phyloP scores from a whole-genome alignment of 2,888 invertebrate species.

The Hedya salicella region DNA sequence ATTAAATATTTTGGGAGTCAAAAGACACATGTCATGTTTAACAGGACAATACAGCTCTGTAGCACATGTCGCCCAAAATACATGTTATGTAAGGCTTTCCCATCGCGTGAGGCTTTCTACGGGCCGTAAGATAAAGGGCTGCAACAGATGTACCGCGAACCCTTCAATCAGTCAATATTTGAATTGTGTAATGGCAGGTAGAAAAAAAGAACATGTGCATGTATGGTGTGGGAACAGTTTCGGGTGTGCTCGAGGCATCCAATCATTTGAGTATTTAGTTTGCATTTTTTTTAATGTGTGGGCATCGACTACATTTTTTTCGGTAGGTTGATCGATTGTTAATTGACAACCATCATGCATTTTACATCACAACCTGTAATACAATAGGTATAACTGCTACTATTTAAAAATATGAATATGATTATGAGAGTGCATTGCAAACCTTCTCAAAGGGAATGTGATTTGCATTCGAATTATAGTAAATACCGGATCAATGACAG shows the following conservation, averaged over 20 bases:
- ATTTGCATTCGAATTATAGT: neutral
- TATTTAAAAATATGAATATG: too few species aligned
- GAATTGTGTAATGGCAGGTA: conserved; percentile 63
- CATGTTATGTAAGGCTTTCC: conserved; percentile 51
- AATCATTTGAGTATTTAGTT: conserved; percentile 13
- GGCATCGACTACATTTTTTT: neutral
- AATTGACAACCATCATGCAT: too few species aligned
- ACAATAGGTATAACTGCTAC: too few species aligned
- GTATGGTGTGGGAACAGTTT: conserved; percentile 54
- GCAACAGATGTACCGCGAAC: conserved; percentile 77
- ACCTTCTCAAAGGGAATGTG: neutral
- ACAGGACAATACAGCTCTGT: conserved; percentile 58
- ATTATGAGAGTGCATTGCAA: neutral
- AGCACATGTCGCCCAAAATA: conserved; percentile 65
- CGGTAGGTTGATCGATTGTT: neutral
- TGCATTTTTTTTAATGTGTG: neutral
- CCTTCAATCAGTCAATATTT: conserved; percentile 84
- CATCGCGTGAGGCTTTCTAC: conserved; percentile 70
- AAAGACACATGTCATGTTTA: conserved; percentile 55
- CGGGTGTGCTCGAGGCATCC: conserved; percentile 9
- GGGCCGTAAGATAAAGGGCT: conserved; percentile 53
- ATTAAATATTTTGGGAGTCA: conserved; percentile 17
- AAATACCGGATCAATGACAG: neutral
- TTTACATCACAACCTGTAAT: too few species aligned
- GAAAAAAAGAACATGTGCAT: conserved; percentile 49